These are phyloP conservation scores for Hypomecis punctinalis DNA, from an alignment of 2,888 invertebrate species.

Conservation along the genomic window DNA sequence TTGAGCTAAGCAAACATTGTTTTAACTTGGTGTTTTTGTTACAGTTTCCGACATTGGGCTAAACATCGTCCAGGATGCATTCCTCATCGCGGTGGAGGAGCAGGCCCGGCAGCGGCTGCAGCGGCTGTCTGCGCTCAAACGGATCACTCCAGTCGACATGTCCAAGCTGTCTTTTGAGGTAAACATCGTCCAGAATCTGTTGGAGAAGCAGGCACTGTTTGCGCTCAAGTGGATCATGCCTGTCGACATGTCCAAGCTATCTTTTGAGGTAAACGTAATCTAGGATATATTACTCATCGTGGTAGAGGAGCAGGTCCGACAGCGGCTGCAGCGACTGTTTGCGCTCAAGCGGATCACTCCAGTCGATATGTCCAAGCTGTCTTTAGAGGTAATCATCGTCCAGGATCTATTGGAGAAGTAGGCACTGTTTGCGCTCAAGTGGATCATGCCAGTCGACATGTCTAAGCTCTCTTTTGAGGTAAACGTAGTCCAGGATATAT, in stretches of 20 bases:
- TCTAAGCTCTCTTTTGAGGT: conserved; percentile 85
- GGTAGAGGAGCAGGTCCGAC: conserved; percentile 97
- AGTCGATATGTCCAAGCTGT: conserved; percentile 83
- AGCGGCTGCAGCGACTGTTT: conserved; percentile 95
- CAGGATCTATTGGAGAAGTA: background rate
- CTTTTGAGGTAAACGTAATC: conserved; percentile 86
- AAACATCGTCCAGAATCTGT: conserved; percentile 35
- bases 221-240: too few species aligned
- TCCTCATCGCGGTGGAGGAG: conserved; percentile 99
- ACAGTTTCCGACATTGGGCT: conserved; percentile 93
- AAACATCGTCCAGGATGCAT: conserved; percentile 97
- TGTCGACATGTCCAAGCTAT: background rate
- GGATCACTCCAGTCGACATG: conserved; percentile 97
- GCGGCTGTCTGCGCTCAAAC: conserved; percentile 95
- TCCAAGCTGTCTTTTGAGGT: conserved; percentile 95
- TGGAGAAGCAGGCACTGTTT: too few species aligned
- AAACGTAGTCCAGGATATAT: conserved; percentile 97
- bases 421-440: too few species aligned
- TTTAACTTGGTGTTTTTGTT: conserved; percentile 55
- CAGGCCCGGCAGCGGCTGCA: conserved; percentile 96
- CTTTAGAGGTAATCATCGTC: background rate
- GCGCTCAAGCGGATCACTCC: conserved; percentile 97
- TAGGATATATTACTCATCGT: conserved; percentile 95
- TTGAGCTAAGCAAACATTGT: too few species aligned
- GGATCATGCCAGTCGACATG: too few species aligned